Percentiles rank a stretch among this genome's conserved stretches.
These are phyloP conservation scores for Onchidella celtica DNA, from an alignment of 2,888 invertebrate genomes.

Conservation along the genomic window DNA sequence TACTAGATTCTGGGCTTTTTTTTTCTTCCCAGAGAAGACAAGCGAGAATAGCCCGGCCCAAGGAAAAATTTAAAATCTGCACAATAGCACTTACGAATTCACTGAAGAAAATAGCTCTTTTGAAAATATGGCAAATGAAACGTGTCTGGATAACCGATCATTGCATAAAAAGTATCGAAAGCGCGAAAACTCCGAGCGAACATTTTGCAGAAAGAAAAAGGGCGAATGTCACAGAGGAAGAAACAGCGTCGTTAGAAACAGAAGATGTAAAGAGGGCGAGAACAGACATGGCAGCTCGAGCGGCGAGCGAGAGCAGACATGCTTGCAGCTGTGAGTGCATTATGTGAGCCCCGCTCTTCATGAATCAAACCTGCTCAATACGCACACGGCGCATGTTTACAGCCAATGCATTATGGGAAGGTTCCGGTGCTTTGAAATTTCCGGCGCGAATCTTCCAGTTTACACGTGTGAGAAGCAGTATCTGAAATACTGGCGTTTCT, in stretches of 20 bases:
- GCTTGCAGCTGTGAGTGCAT: neutral
- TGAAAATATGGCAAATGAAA: too few species aligned
- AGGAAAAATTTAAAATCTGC: too few species aligned
- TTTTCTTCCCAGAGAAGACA: too few species aligned
- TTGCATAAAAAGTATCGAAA: neutral
- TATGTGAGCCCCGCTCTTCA: neutral
- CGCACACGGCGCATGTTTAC: conserved; percentile 33
- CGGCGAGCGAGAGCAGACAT: conserved; percentile 30
- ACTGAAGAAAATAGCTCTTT: too few species aligned
- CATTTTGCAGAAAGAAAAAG: neutral
- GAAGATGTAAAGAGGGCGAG: neutral
- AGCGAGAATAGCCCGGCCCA: too few species aligned
- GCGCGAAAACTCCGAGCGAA: neutral
- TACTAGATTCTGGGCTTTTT: too few species aligned
- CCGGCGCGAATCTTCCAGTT: conserved; percentile 12
- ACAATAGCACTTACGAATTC: too few species aligned
- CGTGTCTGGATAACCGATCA: too few species aligned
- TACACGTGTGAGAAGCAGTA: neutral
- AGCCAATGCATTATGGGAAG: neutral
- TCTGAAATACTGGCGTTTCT: neutral
- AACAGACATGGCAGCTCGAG: conserved; percentile 20
- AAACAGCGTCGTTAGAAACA: neutral
- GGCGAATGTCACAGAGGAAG: neutral
- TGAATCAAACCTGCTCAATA: conserved; percentile 11
- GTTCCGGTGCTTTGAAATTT: conserved; percentile 30